phyloP scores from a whole-genome alignment of 92 coral and sea anemone genomes.

The Phenganax subtilis region DNA sequence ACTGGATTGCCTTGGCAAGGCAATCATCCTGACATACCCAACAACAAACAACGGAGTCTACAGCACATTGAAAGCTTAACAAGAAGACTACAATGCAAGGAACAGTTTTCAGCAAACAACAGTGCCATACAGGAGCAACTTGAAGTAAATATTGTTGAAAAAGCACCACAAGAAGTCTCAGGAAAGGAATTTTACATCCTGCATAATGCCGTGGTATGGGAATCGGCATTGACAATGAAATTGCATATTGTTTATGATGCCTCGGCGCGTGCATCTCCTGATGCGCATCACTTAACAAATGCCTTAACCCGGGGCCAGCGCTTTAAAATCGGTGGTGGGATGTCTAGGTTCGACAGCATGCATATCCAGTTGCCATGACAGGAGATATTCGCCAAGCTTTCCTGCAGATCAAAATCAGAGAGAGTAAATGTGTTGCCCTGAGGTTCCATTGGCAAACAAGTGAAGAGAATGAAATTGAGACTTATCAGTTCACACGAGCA shows the following conservation, averaged over 20 bases:
- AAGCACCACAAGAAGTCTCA: neutral
- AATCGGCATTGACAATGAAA: neutral
- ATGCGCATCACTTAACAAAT: neutral
- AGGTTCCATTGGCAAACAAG: too few relatives aligned
- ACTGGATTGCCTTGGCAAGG: constrained; percentile 33
- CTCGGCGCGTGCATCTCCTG: constrained; percentile 4
- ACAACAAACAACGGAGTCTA: constrained; percentile 17
- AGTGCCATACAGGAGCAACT: neutral
- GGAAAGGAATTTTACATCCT: neutral
- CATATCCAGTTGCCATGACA: neutral
- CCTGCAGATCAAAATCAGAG: too few relatives aligned
- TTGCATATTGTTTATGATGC: neutral
- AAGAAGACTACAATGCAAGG: neutral
- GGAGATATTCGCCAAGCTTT: neutral
- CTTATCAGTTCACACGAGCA: too few relatives aligned
- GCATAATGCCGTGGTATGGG: neutral
- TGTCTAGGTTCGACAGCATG: neutral
- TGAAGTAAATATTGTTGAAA: neutral
- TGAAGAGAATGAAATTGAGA: too few relatives aligned
- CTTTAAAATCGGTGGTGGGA: neutral
- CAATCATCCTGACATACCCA: constrained; percentile 26
- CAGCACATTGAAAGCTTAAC: neutral
- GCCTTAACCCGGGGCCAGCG: neutral
- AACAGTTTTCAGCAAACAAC: neutral
- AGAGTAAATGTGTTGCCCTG: too few relatives aligned